Evolutionary conservation across 2,113 vertebrate genomes (phyloP).

Genomic region (Aix galericulata): DNA sequence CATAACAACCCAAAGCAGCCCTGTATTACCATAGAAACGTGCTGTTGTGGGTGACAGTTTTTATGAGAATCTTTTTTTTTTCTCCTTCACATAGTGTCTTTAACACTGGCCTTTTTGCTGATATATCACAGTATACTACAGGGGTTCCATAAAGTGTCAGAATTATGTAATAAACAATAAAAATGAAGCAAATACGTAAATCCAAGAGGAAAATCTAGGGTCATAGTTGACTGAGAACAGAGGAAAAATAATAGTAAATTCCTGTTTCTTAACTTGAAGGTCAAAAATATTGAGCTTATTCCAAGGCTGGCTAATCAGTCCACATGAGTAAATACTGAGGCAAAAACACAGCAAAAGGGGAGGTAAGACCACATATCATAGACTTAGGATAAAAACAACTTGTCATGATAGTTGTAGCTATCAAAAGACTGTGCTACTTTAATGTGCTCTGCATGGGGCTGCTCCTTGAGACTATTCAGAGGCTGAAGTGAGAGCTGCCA

Average conservation of each 20-base stretch:
- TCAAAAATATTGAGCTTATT: not conserved
- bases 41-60: constrained; percentile 50
- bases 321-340: not conserved
- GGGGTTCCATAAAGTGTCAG: not conserved
- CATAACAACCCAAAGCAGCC: constrained; percentile 59
- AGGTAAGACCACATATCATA: not conserved
- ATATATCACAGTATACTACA: not conserved
- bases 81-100: not conserved
- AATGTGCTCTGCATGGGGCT: constrained; percentile 6
- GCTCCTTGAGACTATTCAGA: not conserved
- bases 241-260: not conserved
- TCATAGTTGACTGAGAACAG: not conserved
- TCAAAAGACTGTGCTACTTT: not conserved
- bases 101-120: constrained; percentile 18
- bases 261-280: not conserved
- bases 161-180: not conserved
- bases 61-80: not conserved
- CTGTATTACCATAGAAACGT: constrained; percentile 63
- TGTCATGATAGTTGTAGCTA: not conserved
- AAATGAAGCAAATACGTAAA: not conserved
- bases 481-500: not conserved
- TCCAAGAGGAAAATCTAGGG: not conserved
- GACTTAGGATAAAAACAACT: not conserved
- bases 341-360: not conserved
- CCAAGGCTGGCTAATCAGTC: not conserved